These are phyloP conservation scores for Mamestra configurata DNA, from an alignment of 1,140 invertebrate species.

Conservation along the genomic window DNA sequence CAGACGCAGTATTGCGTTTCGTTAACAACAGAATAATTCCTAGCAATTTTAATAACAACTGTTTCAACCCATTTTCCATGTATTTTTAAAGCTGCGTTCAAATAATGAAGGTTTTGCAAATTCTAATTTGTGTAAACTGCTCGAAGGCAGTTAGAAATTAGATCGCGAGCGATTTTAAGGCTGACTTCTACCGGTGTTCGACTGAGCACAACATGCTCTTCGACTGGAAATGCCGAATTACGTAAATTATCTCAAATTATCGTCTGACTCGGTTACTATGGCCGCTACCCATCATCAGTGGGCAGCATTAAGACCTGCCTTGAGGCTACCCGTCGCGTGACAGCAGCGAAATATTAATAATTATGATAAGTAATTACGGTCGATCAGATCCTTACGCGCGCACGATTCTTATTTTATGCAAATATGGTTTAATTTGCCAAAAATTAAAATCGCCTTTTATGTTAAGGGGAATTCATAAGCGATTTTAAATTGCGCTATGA, in stretches of 20 bases:
- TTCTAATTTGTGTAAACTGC: constrained; percentile 52
- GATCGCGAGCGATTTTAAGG: constrained; percentile 61
- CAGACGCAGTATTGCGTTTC: neutral
- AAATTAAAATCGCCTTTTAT: constrained; percentile 34
- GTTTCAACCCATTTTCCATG: constrained; percentile 22
- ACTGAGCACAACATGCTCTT: constrained; percentile 80
- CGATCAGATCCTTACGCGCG: constrained; percentile 61
- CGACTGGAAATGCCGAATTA: constrained; percentile 79
- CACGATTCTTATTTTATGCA: constrained; percentile 64
- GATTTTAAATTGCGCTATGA: constrained; percentile 37
- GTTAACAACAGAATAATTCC: constrained; percentile 9
- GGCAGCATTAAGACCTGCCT: constrained; percentile 68
- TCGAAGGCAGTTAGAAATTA: constrained; percentile 70
- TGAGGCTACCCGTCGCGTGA: constrained; percentile 72
- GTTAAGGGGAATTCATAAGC: constrained; percentile 25
- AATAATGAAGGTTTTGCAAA: constrained; percentile 39
- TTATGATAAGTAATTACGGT: constrained; percentile 71
- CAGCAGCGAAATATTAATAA: constrained; percentile 77
- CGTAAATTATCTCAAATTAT: constrained; percentile 85
- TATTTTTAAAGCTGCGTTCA: constrained; percentile 37
- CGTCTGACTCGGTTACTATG: constrained; percentile 69
- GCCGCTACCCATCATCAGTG: constrained; percentile 69
- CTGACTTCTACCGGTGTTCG: constrained; percentile 67
- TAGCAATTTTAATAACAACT: constrained; percentile 29
- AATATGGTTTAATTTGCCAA: constrained; percentile 56